Evolutionary conservation across 2,888 invertebrate species (phyloP), one percentile per base, ranked within the genome.

Genomic region (Nymphalis polychloros): DNA sequence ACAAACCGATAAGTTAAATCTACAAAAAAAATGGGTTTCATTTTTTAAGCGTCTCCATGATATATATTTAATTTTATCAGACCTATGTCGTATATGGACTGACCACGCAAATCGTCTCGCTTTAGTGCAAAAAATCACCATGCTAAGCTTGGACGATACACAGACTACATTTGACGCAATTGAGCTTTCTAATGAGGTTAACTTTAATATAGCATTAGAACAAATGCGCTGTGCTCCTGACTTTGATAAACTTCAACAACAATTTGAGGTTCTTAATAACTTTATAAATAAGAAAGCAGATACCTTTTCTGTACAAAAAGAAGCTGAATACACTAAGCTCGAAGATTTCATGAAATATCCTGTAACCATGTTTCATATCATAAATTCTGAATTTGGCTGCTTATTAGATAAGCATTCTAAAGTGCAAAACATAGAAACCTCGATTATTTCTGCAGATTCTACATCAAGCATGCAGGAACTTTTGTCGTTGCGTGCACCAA

Each of bases 121-220:
- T 65, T 79, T 85, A 19, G 87, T 84, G 27, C 88, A 88, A 75
- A 88, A 86, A 69, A 74, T 91, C 41, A 87, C 86, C 5, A 81
- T 87, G 61, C 82, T 87, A n/a, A 84, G 85, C 47, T 86, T 91
- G 7, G 92, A 91, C 80, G 89, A 90, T 75, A 76, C 90, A 41
- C 75, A 88, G 17, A 86, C 86, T 31, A 84, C 64, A 70, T 77
- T 91, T 70, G 92, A 92, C 77, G 68, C 78, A 5, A 68, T 78
- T 8, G 84, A 91, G 74, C 78, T 86, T 50, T 78, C 84, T 16
- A 84, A 83, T 72, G 91, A 92, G 76, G 72, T 88, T 0, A 59
- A 77, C 19, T 83, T 86, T 69, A 86, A 87, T 75, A 77, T 90
- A 63, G 80, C 81, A 8, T 76, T 90, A 61, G 89, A 89, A 74